Base-by-base conservation (phyloP, 2,797 vertebrate genomes). In the Notamacropus eugenii region DNA sequence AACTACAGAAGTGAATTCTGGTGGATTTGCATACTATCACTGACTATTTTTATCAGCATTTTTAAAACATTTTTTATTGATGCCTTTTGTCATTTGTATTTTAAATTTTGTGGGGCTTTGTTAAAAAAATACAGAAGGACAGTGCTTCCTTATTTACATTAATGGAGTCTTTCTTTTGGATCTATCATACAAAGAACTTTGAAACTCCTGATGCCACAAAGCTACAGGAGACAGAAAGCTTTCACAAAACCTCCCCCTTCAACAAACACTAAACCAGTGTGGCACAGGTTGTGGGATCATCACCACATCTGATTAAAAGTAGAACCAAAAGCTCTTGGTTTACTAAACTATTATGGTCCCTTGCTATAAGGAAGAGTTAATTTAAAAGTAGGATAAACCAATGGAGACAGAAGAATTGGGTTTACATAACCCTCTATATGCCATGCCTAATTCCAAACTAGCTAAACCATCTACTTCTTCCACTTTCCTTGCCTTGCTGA, bases 311-410 rank as follows among this genome's bases (percentile, higher is more conserved):
- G 40, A 92, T 90, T 10, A 6, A 93, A 55, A 52, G 40, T 31
- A 55, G 5, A 55, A 2, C 58, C 62, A 19, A 10, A 52, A 57
- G 31, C 90, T 22, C 55, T 94, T 92, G 55, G 91, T 29, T 57
- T n/a, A 56, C 56, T 55, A 14, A 82, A 82, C 19, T 27, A 11
- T 82, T 46, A 93, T 10, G 93, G 22, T 92, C 34, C 46, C 0
- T 56, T 92, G n/a, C 55, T 58, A 90, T 82, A 90, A 93, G 5
- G 2, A 95, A 94, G 50, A 91, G 92, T 93, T 92, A 91, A 92
- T 57, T 57, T 74, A 87, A 31, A 87, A 82, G 34, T 91, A 97
- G 74, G 91, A 96, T 24, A 50, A 46, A 22, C 29, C 59, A 28
- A 52, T 46, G 93, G 29, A 91, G 13, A 24, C 24, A n/a, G 2